Evolutionary conservation across 1,140 invertebrate genomes (phyloP).

Genomic region (Battus philenor): DNA sequence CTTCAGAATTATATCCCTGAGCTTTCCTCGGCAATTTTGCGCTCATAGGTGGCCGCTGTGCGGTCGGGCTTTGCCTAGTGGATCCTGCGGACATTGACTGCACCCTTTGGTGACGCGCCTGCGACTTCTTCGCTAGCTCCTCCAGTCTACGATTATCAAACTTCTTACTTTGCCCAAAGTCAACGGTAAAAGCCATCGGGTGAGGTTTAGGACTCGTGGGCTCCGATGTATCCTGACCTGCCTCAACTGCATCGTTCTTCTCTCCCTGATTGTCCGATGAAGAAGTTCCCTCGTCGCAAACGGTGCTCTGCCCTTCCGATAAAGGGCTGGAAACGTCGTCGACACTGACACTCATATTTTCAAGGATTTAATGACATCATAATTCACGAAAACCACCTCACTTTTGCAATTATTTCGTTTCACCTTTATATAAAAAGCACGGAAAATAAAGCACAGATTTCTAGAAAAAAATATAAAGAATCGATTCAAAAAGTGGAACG

Average conservation of each 20-base stretch:
- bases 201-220: slow-evolving; percentile 56
- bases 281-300: slow-evolving; percentile 36
- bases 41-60: slow-evolving; percentile 77
- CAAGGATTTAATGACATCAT: slow-evolving; percentile 74
- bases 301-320: slow-evolving; percentile 53
- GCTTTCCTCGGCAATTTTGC: slow-evolving; percentile 76
- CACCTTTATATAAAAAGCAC: slow-evolving; percentile 23
- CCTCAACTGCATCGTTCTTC: slow-evolving; percentile 47
- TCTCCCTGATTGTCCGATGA: slow-evolving; percentile 39
- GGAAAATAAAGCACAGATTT: slow-evolving; percentile 33
- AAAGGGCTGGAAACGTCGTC: slow-evolving; percentile 66
- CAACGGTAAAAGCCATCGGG: slow-evolving; percentile 81
- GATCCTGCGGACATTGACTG: slow-evolving; percentile 79
- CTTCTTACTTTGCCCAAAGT: slow-evolving; percentile 79
- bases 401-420: slow-evolving; percentile 24
- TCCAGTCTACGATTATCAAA: slow-evolving; percentile 79
- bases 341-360: slow-evolving; percentile 72
- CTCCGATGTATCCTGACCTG: slow-evolving; percentile 50
- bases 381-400: slow-evolving; percentile 52
- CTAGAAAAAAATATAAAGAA: slow-evolving; percentile 44
- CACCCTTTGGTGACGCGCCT: slow-evolving; percentile 81
- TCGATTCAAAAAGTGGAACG: slow-evolving; percentile 67
- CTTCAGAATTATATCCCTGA: slow-evolving; percentile 81
- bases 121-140: slow-evolving; percentile 82
- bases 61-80: slow-evolving; percentile 42